phyloP scores from a whole-genome alignment of 2,113 vertebrate species.

The Spermophilus dauricus region DNA sequence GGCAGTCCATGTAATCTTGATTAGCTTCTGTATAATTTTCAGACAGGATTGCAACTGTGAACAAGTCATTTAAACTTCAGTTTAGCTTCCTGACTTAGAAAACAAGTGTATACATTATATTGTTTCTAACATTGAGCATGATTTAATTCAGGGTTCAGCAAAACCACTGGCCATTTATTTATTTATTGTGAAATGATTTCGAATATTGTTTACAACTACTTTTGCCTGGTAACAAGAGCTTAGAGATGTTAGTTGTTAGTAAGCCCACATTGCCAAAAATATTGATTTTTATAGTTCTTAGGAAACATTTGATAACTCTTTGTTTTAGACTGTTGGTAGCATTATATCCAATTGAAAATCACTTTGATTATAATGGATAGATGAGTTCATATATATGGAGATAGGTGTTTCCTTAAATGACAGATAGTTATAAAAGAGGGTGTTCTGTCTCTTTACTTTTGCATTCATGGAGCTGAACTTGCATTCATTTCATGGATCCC shows the following conservation, averaged over 20 bases:
- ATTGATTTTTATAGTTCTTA: neutral
- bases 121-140: neutral
- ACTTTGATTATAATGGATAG: neutral
- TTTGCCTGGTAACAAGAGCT: neutral
- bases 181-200: neutral
- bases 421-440: neutral
- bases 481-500: neutral
- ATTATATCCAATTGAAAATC: neutral
- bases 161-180: neutral
- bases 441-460: neutral
- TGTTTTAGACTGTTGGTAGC: neutral
- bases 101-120: neutral
- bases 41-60: neutral
- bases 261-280: neutral
- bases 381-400: neutral
- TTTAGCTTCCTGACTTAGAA: neutral
- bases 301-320: neutral
- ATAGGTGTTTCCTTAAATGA: neutral
- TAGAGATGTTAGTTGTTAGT: neutral
- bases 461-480: neutral
- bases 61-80: neutral
- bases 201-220: neutral
- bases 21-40: neutral
- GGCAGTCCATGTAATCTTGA: neutral
- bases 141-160: neutral